Conservation (phyloP, 2,888 invertebrate genomes). For the Nipponacmea schrenckii region DNA sequence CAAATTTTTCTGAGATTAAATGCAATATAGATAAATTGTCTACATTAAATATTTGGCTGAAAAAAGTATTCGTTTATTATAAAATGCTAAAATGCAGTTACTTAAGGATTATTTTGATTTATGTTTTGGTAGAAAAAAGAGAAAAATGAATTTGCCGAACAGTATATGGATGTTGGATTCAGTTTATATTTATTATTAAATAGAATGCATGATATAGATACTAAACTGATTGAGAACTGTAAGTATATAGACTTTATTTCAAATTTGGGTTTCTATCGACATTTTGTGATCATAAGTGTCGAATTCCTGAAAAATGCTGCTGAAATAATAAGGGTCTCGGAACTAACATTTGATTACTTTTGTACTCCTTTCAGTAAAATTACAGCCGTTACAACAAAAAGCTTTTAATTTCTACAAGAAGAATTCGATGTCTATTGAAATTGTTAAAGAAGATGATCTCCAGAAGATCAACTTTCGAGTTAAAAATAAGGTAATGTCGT, state of each 20-base stretch:
- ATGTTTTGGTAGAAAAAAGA: slow-evolving; percentile 43
- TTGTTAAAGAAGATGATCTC: slow-evolving; percentile 64
- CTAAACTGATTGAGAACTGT: slow-evolving; percentile 47
- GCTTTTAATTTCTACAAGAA: slow-evolving; percentile 65
- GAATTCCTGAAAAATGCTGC: no score
- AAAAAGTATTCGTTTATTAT: no score
- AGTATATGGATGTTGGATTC: slow-evolving; percentile 65
- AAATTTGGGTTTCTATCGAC: no score
- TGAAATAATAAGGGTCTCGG: no score
- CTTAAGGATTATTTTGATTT: no score
- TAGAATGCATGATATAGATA: slow-evolving; percentile 63
- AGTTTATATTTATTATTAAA: slow-evolving; percentile 63
- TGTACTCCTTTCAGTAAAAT: slow-evolving; percentile 49
- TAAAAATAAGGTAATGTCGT: slow-evolving; percentile 61
- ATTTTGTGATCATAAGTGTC: slow-evolving; percentile 12
- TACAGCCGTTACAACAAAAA: slow-evolving; percentile 55
- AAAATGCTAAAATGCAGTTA: no score
- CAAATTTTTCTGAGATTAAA: no score
- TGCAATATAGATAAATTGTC: no score
- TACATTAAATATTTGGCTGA: no score
- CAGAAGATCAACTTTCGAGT: slow-evolving; percentile 67
- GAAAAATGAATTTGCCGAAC: slow-evolving; percentile 51
- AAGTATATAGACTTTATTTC: slow-evolving; percentile 20
- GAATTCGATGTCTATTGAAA: slow-evolving; percentile 64
- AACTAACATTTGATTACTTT: no score